Evolutionary conservation across 2,888 invertebrate species (phyloP), one percentile per base, ranked within the genome.

Genomic region (Orthosia incerta): DNA sequence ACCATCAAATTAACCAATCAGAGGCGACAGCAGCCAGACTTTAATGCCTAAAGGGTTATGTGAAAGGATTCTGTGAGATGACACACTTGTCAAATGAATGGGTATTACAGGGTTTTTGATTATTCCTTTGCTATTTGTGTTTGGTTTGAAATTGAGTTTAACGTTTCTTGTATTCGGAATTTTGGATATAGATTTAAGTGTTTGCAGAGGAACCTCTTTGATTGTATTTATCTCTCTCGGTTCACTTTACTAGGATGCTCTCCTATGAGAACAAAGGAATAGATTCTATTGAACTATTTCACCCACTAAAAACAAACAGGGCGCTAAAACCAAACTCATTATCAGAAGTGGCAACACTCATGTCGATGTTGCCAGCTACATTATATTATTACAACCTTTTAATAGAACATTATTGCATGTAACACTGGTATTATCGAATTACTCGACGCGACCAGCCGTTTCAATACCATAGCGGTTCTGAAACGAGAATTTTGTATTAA

Each of bases 1-100:
- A 88, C 78, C 81, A 79, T 79, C 79, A 78, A 86, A 85, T 87
- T 89, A 87, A 85, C 84, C 89, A 85, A 88, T 88, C 86, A 86
- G 70, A 82, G 71, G 83, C 83, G 63, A 83, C 84, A 75, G 79
- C 63, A 65, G 53, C 82, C 61, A 77, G 60, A 71, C 71, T 79
- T 83, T 79, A 71, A 79, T 71, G 46, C 70, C 53, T 48, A 68
- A 81, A 69, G 69, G 80, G 83, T 83, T 74, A 68, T 74, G 61
- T 68, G 64, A 79, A 80, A 74, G 68, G 74, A 74, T 74, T 69
- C 59, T 82, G 76, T 69, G 66, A 76, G 82, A 76, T 82, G 71
- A 76, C 77, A 77, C 71, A 82, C 66, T 66, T 76, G 31, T n/a
- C 39, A 53, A 53, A 57, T 66, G 46, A 66, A 82, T 57, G 53